These are phyloP conservation scores for Protophormia terraenovae DNA, from an alignment of 2,888 invertebrate genomes.

Conservation along the genomic window DNA sequence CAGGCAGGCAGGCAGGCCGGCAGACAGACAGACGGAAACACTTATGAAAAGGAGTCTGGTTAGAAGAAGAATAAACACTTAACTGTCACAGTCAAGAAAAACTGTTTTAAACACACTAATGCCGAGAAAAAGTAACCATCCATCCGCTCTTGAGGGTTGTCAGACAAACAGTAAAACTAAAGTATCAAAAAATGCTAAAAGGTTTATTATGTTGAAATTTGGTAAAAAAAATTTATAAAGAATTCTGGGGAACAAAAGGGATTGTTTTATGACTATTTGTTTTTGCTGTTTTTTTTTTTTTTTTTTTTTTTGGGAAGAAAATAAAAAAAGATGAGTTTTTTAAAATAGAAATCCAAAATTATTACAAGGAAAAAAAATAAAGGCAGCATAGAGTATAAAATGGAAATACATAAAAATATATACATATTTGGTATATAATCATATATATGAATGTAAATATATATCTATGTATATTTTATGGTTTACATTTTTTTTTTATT, in stretches of 20 bases:
- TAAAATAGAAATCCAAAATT: not conserved
- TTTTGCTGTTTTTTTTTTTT: not conserved
- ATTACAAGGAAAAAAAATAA: not conserved
- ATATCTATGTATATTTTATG: not conserved
- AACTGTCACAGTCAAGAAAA: slow-evolving; percentile 43
- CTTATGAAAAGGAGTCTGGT: slow-evolving; percentile 27
- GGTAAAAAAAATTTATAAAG: not conserved
- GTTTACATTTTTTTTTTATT: not conserved
- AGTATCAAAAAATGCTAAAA: slow-evolving; percentile 26
- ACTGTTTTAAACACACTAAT: not conserved
- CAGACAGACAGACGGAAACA: not conserved
- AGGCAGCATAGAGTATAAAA: not conserved
- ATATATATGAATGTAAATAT: not conserved
- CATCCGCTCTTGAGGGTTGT: slow-evolving; percentile 18
- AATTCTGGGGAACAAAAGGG: slow-evolving; percentile 11
- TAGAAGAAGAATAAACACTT: slow-evolving; percentile 30
- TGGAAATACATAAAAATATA: not conserved
- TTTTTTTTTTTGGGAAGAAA: too few relatives aligned
- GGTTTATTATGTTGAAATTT: slow-evolving; percentile 56
- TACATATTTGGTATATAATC: not conserved
- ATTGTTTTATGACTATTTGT: slow-evolving; percentile 33
- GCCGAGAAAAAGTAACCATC: not conserved
- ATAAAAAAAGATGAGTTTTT: not conserved
- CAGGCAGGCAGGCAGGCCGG: not conserved
- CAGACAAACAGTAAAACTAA: not conserved